Evolutionary conservation across 1,140 invertebrate species (phyloP).

Genomic region (Bursaphelenchus mucronatus): DNA sequence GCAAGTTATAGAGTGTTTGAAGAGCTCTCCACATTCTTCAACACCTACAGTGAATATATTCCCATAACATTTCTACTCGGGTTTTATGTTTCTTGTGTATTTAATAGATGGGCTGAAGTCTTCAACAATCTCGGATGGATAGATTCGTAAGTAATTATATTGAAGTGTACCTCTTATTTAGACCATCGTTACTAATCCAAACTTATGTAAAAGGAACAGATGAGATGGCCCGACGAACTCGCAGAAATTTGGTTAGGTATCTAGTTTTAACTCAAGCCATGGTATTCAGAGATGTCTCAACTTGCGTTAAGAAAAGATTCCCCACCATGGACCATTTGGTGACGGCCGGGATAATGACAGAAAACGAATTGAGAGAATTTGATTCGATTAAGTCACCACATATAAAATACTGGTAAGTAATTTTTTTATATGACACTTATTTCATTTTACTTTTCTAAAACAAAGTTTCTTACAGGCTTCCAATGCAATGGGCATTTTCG

Average conservation of each 20-base stretch:
- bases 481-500: constrained; percentile 55
- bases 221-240: constrained; percentile 46
- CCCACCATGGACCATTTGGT: constrained; percentile 60
- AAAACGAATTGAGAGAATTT: constrained; percentile 51
- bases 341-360: constrained; percentile 57
- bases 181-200: constrained; percentile 46
- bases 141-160: constrained; percentile 44
- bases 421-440: not conserved
- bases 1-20: constrained; percentile 47
- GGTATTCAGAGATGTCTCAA: constrained; percentile 52
- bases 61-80: constrained; percentile 59
- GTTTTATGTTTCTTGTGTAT: constrained; percentile 57
- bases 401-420: constrained; percentile 53
- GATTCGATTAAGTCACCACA: constrained; percentile 40
- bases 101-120: constrained; percentile 48
- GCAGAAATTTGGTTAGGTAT: constrained; percentile 54
- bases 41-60: constrained; percentile 52
- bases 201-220: constrained; percentile 43
- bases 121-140: constrained; percentile 59
- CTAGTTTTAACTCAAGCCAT: constrained; percentile 51
- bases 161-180: constrained; percentile 23
- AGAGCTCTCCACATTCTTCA: constrained; percentile 51
- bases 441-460: not conserved
- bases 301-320: constrained; percentile 50
- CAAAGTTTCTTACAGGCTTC: constrained; percentile 2